Base-by-base conservation (phyloP, 2,888 invertebrate genomes). In the Cryptophagus acutangulus region DNA sequence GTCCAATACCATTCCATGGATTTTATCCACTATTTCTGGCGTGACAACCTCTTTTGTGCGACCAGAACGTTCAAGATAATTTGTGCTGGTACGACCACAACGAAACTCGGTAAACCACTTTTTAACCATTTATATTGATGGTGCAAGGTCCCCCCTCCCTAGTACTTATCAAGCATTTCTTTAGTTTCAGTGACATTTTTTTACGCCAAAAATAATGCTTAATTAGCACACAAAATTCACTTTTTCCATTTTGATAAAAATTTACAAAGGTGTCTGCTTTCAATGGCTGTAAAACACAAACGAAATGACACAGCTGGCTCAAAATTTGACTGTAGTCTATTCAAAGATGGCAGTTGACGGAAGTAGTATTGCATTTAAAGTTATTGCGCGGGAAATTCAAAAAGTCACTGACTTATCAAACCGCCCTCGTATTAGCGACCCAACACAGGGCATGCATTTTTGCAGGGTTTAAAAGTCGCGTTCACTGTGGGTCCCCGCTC, bases 31-130 rank as follows among this genome's bases (percentile, higher is more conserved):
- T 34, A 40, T 47, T 43, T 52, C 48, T 35, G 41, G 37, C 33
- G 43, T 49, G 18, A 48, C 48, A 48, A 37, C 41, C 44, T 43
- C 42, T 41, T 45, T 45, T 39, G 38, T 33, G 14, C 36, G 29
- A 41, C 42, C 38, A 31, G 24, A 25, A 42, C 35, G 40, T 42
- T 43, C 31, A 18, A 40, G 40, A 30, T 43, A 36, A 34, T 35
- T 25, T 12, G 35, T 29, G 1, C 16, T 20, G 28, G 17, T 38
- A 15, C 17, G 20, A 24, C 30, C 38, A 51, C 46, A 47, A 41
- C 44, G 43, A 44, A 50, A 43, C 44, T 45, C 38, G 33, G 20
- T 20, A 33, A 33, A 6, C 35, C 40, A 40, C 25, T 33, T 17
- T 35, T 36, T 45, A 17, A 34, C 38, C 4, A 38, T 45, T 18